Evolutionary conservation across 2,797 vertebrate species (phyloP).

Genomic region (Astyanax mexicanus): DNA sequence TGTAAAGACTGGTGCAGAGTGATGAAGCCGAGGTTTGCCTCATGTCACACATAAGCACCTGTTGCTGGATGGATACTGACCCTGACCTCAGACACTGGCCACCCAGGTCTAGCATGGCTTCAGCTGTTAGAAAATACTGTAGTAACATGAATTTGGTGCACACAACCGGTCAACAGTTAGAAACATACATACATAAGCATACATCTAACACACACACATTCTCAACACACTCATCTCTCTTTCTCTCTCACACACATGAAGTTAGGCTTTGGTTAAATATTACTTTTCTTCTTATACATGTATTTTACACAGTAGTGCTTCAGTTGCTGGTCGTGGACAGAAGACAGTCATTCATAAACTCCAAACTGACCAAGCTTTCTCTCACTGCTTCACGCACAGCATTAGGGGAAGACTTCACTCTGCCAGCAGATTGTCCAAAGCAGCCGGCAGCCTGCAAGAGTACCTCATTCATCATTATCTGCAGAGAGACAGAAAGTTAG

Average conservation of each 20-base stretch:
- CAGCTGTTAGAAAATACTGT: constrained; percentile 46
- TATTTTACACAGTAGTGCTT: constrained; percentile 58
- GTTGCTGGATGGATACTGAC: constrained; percentile 60
- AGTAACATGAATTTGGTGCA: constrained; percentile 24
- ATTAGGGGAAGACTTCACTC: constrained; percentile 74
- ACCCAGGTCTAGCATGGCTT: constrained; percentile 34
- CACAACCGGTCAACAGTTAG: constrained; percentile 31
- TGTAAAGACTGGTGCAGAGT: constrained; percentile 40
- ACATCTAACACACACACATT: not conserved
- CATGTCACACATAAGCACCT: constrained; percentile 66
- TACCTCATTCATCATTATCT: constrained; percentile 90
- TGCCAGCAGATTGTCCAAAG: constrained; percentile 70
- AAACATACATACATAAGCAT: constrained; percentile 10
- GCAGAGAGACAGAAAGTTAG: constrained; percentile 11
- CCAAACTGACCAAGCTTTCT: constrained; percentile 61
- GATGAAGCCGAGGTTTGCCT: constrained; percentile 52
- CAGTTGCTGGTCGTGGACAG: constrained; percentile 42
- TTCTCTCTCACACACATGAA: not conserved
- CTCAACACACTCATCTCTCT: not conserved
- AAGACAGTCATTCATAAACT: constrained; percentile 45
- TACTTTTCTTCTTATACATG: constrained; percentile 60
- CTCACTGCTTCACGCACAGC: constrained; percentile 52
- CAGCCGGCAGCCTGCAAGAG: constrained; percentile 62
- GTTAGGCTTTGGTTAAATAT: constrained; percentile 74
- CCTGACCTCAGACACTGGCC: constrained; percentile 38